Evolutionary conservation across 2,113 vertebrate species (phyloP).

Genomic region (Lanius collurio): DNA sequence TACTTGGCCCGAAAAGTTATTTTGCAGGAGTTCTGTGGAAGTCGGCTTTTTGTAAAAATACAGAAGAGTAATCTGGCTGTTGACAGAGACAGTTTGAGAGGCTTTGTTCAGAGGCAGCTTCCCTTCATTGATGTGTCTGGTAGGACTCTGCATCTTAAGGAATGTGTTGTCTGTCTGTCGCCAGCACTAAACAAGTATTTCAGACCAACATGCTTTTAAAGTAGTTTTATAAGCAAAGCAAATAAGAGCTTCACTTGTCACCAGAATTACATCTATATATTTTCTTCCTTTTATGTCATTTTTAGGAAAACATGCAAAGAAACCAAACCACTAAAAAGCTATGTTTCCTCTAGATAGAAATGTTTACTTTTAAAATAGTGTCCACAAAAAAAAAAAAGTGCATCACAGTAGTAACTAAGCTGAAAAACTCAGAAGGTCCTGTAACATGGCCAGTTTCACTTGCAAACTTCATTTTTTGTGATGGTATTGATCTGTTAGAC

Average conservation of each 20-base stretch:
- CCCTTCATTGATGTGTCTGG: not conserved
- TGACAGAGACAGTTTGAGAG: not conserved
- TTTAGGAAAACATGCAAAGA: not conserved
- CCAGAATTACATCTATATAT: not conserved
- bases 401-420: not conserved
- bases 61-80: not conserved
- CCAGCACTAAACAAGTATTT: not conserved
- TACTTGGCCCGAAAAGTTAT: conserved; percentile 46
- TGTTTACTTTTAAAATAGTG: conserved; percentile 2
- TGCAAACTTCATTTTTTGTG: not conserved
- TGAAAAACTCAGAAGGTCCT: not conserved
- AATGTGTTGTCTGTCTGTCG: not conserved
- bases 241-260: not conserved
- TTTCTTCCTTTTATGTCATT: not conserved
- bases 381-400: not conserved
- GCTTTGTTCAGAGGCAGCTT: not conserved
- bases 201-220: not conserved
- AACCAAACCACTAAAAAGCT: not conserved
- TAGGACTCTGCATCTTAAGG: not conserved
- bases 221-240: not conserved
- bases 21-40: conserved; percentile 35
- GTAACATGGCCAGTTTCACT: not conserved
- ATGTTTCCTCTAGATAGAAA: not conserved
- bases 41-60: conserved; percentile 15
- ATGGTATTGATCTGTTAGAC: not conserved